phyloP scores from a whole-genome alignment of 1,140 invertebrate genomes.

The Polyergus mexicanus region DNA sequence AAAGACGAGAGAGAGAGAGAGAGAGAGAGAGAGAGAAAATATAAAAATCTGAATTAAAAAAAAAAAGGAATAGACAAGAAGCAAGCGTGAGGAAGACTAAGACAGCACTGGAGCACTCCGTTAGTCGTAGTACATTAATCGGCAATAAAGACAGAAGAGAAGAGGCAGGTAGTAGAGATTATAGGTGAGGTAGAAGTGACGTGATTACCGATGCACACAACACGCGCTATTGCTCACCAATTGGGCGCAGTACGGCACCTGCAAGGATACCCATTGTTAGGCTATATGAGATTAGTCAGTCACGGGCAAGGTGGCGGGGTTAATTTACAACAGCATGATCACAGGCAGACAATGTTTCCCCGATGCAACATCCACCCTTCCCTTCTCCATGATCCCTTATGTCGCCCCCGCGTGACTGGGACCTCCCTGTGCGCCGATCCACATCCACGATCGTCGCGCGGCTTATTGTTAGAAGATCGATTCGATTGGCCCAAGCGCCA shows the following conservation, averaged over 20 bases:
- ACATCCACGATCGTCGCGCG: constrained; percentile 29
- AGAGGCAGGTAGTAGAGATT: constrained; percentile 79
- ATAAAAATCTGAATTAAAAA: background rate
- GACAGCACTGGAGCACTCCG: constrained; percentile 79
- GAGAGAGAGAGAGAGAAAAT: background rate
- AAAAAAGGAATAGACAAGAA: constrained; percentile 46
- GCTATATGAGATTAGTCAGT: constrained; percentile 82
- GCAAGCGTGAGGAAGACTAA: constrained; percentile 32
- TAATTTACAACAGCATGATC: constrained; percentile 75
- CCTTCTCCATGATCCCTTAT: constrained; percentile 11
- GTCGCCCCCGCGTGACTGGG: constrained; percentile 14
- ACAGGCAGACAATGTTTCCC: constrained; percentile 52
- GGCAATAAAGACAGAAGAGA: constrained; percentile 70
- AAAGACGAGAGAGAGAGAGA: constrained; percentile 8
- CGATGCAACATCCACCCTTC: background rate
- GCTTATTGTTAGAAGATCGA: constrained; percentile 28
- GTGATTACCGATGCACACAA: constrained; percentile 96
- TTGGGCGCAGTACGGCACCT: constrained; percentile 94
- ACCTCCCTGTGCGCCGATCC: constrained; percentile 43
- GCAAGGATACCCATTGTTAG: constrained; percentile 90
- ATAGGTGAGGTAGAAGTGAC: constrained; percentile 87
- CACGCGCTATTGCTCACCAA: constrained; percentile 96
- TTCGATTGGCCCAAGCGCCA: constrained; percentile 15
- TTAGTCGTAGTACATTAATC: constrained; percentile 72
- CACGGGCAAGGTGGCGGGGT: constrained; percentile 78